Evolutionary conservation across 2,113 vertebrate species (phyloP).

Genomic region (Maccullochella peelii): DNA sequence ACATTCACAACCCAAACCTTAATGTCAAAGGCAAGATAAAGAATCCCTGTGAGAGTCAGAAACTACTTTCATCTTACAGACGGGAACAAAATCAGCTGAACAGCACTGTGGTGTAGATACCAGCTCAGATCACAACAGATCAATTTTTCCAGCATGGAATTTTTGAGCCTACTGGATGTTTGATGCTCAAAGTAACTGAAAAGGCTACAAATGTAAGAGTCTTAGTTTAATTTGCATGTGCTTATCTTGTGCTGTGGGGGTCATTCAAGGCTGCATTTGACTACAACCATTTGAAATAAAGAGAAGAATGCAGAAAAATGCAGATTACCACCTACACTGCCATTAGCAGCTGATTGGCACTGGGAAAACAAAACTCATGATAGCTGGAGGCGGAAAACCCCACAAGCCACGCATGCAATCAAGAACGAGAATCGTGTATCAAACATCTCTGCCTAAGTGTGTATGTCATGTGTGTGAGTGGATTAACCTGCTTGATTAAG

Average conservation of each 20-base stretch:
- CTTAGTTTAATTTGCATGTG: slow-evolving; percentile 30
- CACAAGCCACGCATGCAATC: background rate
- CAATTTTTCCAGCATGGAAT: slow-evolving; percentile 18
- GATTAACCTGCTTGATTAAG: slow-evolving; percentile 6
- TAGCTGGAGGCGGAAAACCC: background rate
- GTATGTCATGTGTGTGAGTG: background rate
- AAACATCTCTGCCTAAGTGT: background rate
- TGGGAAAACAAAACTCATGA: background rate
- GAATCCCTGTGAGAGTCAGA: slow-evolving; percentile 9
- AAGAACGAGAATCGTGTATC: background rate
- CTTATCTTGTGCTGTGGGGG: slow-evolving; percentile 1
- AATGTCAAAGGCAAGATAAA: slow-evolving; percentile 42
- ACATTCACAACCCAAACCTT: slow-evolving; percentile 32
- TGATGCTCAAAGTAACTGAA: slow-evolving; percentile 35
- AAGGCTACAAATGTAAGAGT: slow-evolving; percentile 3
- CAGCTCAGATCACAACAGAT: slow-evolving; percentile 12
- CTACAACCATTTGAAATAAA: background rate
- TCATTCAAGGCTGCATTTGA: slow-evolving; percentile 11
- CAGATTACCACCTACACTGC: slow-evolving; percentile 2
- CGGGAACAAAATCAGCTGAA: slow-evolving; percentile 19
- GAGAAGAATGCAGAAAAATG: background rate
- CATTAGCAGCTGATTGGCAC: slow-evolving; percentile 31
- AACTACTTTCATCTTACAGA: slow-evolving; percentile 40
- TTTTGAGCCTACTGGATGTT: background rate
- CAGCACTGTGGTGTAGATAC: slow-evolving; percentile 9